Conservation (phyloP, 2,797 vertebrate genomes). For the Pelodytes ibericus region DNA sequence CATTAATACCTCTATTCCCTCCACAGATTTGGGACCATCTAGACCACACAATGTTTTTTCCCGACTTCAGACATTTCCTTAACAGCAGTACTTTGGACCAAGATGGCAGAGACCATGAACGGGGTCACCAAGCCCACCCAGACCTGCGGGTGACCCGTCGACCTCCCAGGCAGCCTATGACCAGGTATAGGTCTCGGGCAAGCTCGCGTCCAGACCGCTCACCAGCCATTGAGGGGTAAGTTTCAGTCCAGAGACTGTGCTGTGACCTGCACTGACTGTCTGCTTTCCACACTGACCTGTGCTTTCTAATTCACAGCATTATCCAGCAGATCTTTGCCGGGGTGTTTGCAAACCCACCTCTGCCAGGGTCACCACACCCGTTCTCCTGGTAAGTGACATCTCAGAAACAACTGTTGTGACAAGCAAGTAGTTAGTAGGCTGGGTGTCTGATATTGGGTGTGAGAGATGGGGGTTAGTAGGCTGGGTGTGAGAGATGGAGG, state of each 20-base stretch:
- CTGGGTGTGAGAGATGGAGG: no score
- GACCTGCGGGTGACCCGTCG: constrained; percentile 84
- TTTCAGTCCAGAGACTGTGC: neutral
- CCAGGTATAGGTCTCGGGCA: constrained; percentile 84
- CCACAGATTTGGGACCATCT: constrained; percentile 87
- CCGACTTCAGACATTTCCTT: constrained; percentile 72
- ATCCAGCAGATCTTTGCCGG: constrained; percentile 91
- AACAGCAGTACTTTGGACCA: constrained; percentile 79
- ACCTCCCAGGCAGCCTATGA: constrained; percentile 82
- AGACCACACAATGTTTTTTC: constrained; percentile 73
- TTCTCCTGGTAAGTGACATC: constrained; percentile 83
- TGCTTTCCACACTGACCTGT: neutral
- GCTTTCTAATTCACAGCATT: constrained; percentile 73
- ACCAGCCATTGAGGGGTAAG: constrained; percentile 91
- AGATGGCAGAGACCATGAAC: constrained; percentile 75
- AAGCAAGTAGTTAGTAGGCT: neutral
- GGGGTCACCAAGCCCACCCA: constrained; percentile 67
- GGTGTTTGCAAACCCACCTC: constrained; percentile 85
- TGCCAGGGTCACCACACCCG: constrained; percentile 85
- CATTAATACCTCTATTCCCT: neutral
- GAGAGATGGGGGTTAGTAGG: no score
- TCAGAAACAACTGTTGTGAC: neutral
- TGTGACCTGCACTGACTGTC: neutral
- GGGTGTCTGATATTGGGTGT: no score
- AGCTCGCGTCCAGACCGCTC: constrained; percentile 90